Base-by-base conservation (phyloP, 2,888 invertebrate species). In the Oxytorus armatus region DNA sequence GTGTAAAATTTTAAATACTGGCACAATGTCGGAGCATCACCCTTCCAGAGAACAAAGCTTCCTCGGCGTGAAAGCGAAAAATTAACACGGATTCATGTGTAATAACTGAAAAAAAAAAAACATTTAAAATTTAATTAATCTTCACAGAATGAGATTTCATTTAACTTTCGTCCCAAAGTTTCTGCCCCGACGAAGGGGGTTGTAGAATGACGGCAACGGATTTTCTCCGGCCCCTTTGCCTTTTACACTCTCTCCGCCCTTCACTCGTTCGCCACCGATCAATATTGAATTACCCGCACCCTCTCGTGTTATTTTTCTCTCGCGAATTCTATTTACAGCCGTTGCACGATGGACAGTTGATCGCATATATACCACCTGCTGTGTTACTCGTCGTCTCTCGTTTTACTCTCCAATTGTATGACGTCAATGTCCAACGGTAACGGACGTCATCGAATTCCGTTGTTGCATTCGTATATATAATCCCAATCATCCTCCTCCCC, bases 211-310 rank as follows among this genome's bases (percentile, higher is more conserved):
- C 4, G n/a, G 21, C 14, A 44, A 44, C 47, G 25, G n/a, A 29
- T 25, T 65, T 36, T 3, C 21, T 33, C 47, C 23, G 1, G n/a
- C 14, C 18, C 11, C 11, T 16, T 44, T 16, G 14, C 3, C 10
- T 16, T 1, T 25, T 18, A 51, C n/a, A 51, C 5, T 70, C 55
- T 23, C 36, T 36, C n/a, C 36, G 21, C 16, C 61, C 21, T 29
- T 25, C 44, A 44, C 44, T 23, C 11, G 65, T 21, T 11, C 49
- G 14, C 16, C 33, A 47, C n/a, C n/a, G 65, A 77, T 77, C 77
- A 72, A 77, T 77, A 72, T 77, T 70, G 65, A 59, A 77, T 77
- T 65, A 72, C 42, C 47, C 57, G 70, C 65, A 33, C 65, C 47
- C 25, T 51, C 65, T 51, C 65, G 70, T 47, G 51, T 57, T 77